phyloP scores from a whole-genome alignment of 2,113 vertebrate genomes.

The Ochotona curzoniae region DNA sequence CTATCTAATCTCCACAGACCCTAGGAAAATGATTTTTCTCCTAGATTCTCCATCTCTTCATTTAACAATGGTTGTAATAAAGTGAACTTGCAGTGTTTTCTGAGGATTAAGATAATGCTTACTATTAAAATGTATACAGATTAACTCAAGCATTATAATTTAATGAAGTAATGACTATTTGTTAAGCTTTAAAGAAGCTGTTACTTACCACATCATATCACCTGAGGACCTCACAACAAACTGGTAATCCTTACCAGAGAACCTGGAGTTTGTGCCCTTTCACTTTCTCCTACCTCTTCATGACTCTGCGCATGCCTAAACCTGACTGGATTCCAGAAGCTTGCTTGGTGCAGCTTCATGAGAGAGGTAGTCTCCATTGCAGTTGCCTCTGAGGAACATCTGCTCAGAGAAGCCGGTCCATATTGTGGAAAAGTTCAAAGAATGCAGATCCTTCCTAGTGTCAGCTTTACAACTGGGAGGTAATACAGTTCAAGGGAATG shows the following conservation, averaged over 20 bases:
- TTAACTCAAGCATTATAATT: not conserved
- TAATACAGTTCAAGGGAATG: conserved; percentile 95
- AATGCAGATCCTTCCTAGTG: conserved; percentile 95
- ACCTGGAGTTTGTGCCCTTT: not conserved
- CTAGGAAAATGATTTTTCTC: not conserved
- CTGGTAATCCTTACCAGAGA: not conserved
- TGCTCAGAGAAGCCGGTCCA: conserved; percentile 97
- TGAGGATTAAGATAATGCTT: not conserved
- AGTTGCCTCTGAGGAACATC: conserved; percentile 93
- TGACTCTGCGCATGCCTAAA: conserved; percentile 75
- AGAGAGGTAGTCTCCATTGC: conserved; percentile 79
- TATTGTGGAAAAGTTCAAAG: conserved; percentile 99
- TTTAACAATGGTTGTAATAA: not conserved
- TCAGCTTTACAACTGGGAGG: conserved; percentile 98
- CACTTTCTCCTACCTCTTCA: not conserved
- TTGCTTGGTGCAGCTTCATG: conserved; percentile 66
- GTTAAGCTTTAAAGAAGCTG: not conserved
- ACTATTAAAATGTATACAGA: not conserved
- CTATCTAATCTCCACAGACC: not conserved
- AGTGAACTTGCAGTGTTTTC: not conserved
- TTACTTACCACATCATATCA: not conserved
- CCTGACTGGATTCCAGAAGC: conserved; percentile 65
- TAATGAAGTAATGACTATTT: not conserved
- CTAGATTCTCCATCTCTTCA: not conserved
- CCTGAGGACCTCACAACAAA: not conserved